Evolutionary conservation across 2,113 vertebrate genomes (phyloP).

Genomic region (Bostrychus sinensis): DNA sequence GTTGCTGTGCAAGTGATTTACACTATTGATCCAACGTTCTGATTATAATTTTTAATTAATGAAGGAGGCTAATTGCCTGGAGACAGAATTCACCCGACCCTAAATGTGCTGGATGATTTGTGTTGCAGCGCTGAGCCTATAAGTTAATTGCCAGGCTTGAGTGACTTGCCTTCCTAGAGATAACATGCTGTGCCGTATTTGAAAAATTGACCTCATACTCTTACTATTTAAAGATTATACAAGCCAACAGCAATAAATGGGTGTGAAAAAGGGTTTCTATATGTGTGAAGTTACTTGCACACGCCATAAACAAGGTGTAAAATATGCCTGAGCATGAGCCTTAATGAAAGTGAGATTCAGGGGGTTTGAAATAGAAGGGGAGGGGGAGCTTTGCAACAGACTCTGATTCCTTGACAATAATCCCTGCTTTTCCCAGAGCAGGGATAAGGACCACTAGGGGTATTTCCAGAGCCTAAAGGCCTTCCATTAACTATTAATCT

Average conservation of each 20-base stretch:
- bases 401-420: constrained; percentile 68
- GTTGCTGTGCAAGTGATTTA: constrained; percentile 63
- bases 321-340: constrained; percentile 33
- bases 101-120: constrained; percentile 69
- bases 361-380: constrained; percentile 42
- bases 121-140: constrained; percentile 61
- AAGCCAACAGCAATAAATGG: constrained; percentile 33
- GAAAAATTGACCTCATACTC: constrained; percentile 63
- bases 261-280: constrained; percentile 18
- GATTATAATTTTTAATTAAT: constrained; percentile 83
- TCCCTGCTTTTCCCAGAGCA: constrained; percentile 61
- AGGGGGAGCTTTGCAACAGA: constrained; percentile 48
- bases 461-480: constrained; percentile 75
- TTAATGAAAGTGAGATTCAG: constrained; percentile 57
- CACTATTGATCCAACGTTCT: constrained; percentile 74
- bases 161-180: constrained; percentile 63
- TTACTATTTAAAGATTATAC: constrained; percentile 63
- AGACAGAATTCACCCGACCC: constrained; percentile 64
- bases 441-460: constrained; percentile 65
- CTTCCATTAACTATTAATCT: constrained; percentile 79
- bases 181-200: constrained; percentile 64
- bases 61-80: constrained; percentile 74
- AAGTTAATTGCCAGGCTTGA: constrained; percentile 72
- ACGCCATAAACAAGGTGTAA: constrained; percentile 46
- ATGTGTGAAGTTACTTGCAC: constrained; percentile 41